Percentiles rank a stretch among this genome's conserved stretches.
Evolutionary conservation across 2,888 invertebrate genomes (phyloP).

Genomic region (Candidula unifasciata): DNA sequence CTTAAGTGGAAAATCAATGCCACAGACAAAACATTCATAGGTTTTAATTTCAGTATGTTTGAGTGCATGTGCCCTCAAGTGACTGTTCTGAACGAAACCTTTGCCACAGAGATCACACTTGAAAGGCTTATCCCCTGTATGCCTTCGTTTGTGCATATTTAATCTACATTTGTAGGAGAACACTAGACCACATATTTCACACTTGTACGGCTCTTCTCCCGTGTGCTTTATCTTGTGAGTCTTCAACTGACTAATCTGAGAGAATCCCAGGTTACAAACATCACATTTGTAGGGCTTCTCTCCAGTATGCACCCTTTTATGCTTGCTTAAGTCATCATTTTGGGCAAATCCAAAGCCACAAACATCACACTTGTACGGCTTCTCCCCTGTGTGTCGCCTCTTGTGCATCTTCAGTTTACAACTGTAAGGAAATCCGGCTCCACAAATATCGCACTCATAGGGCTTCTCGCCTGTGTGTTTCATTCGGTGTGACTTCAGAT

Average conservation of each 20-base stretch:
- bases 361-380: conserved; percentile 38
- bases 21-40: conserved; percentile 14
- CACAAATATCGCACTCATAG: conserved; percentile 29
- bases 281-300: conserved; percentile 42
- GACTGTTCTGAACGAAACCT: background rate
- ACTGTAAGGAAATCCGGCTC: conserved; percentile 7
- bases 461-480: conserved; percentile 35
- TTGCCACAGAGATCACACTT: background rate
- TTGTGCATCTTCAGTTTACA: conserved; percentile 12
- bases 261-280: conserved; percentile 16
- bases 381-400: conserved; percentile 30
- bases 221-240: conserved; percentile 22
- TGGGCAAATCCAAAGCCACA: conserved; percentile 22
- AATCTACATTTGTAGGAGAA: background rate
- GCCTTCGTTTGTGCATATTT: conserved; percentile 19
- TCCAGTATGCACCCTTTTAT: conserved; percentile 35
- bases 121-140: conserved; percentile 22
- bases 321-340: conserved; percentile 16
- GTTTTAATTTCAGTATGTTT: conserved; percentile 2
- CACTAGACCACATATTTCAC: conserved; percentile 29
- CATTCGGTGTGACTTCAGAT: conserved; percentile 6
- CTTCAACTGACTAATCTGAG: background rate
- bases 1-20: background rate
- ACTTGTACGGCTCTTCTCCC: conserved; percentile 31
- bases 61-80: background rate